These are phyloP conservation scores for Notodonta dromedarius DNA, from an alignment of 2,888 invertebrate genomes.

Conservation along the genomic window DNA sequence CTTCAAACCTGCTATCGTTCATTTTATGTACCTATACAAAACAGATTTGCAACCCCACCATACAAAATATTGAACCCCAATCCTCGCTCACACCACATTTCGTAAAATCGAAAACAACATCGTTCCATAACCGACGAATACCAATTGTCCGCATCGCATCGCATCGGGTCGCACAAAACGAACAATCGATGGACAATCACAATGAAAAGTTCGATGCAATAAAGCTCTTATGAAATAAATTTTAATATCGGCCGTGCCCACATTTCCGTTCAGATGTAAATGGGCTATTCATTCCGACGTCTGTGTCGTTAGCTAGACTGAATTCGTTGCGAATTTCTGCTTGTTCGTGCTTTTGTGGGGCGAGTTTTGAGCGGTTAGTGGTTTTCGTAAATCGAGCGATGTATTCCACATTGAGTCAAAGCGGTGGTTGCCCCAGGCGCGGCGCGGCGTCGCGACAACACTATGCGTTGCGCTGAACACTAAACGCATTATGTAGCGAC, in stretches of 20 bases:
- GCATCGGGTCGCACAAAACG: constrained; percentile 23
- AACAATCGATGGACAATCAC: constrained; percentile 51
- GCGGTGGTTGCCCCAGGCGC: too few relatives aligned
- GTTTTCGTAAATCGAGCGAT: constrained; percentile 11
- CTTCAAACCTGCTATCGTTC: background rate
- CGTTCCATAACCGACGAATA: constrained; percentile 24
- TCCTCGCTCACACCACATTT: background rate
- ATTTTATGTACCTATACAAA: background rate
- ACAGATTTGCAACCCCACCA: background rate
- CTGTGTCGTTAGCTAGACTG: constrained; percentile 49
- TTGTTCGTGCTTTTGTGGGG: constrained; percentile 44
- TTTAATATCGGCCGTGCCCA: constrained; percentile 56
- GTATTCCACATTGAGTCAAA: too few relatives aligned
- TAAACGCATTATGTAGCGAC: too few relatives aligned
- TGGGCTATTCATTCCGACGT: constrained; percentile 53
- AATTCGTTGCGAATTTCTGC: constrained; percentile 47
- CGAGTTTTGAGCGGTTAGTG: constrained; percentile 20
- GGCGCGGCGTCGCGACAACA: too few relatives aligned
- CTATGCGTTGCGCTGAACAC: too few relatives aligned
- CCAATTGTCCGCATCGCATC: constrained; percentile 21
- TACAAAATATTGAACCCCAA: background rate
- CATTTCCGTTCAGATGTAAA: constrained; percentile 41
- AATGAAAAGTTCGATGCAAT: constrained; percentile 55
- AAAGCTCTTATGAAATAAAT: constrained; percentile 63
- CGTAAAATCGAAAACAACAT: constrained; percentile 25